Evolutionary conservation across 1,140 invertebrate species (phyloP).

Genomic region (Panulirus ornatus): DNA sequence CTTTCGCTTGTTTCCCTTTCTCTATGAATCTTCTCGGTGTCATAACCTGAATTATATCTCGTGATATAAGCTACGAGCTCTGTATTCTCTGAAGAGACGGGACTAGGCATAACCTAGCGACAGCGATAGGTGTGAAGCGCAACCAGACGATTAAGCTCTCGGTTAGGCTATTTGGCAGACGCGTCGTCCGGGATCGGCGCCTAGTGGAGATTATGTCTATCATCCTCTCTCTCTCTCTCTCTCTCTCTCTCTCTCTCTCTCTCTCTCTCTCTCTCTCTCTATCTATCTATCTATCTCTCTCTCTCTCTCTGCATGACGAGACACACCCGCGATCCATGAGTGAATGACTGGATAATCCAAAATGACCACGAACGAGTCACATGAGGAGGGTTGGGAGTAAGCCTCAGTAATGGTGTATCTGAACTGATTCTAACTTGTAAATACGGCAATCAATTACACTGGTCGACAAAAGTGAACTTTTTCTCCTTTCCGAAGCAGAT

Average conservation of each 20-base stretch:
- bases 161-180: neutral
- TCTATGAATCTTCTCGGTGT: neutral
- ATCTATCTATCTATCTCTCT: too few species aligned
- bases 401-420: neutral
- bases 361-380: neutral
- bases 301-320: too few species aligned
- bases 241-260: conserved; percentile 43
- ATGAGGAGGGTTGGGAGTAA: neutral
- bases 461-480: neutral
- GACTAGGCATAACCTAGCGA: neutral
- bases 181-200: neutral
- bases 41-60: neutral
- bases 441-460: neutral
- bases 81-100: neutral
- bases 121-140: neutral
- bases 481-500: neutral
- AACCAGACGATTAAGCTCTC: neutral
- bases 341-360: neutral
- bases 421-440: neutral
- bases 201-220: neutral
- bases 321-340: neutral
- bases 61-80: neutral
- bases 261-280: conserved; percentile 31
- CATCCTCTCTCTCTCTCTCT: conserved; percentile 21
- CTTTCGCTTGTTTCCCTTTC: neutral